Base-by-base conservation (phyloP, 2,888 invertebrate species). In the Arctia plantaginis region DNA sequence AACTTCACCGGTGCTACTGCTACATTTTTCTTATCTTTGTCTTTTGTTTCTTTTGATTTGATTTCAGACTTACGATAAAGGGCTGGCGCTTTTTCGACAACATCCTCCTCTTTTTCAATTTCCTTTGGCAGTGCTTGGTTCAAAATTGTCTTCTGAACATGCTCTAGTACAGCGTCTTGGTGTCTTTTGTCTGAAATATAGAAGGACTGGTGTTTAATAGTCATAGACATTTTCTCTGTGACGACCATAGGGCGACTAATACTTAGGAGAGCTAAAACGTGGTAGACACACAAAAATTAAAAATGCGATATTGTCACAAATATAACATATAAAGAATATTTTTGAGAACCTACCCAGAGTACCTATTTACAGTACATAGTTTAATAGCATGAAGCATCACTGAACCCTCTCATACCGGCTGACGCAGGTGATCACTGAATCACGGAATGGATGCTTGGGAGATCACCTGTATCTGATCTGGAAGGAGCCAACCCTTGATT, bases 141-240 rank as follows among this genome's bases (percentile, higher is more conserved):
- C 13, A 94, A 77, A 68, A 91, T 89, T 0, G 77, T 74, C 77
- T 93, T 87, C 77, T 87, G 88, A 3, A 95, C 90, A 2, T 88
- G 77, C 44, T 86, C 85, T 7, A 95, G 75, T 68, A 89, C 86
- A 64, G 91, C 87, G 74, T 94, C 94, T 88, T 94, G 94, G 69
- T 94, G 93, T 71, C 94, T 90, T 62, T 90, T 78, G 80, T 94
- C 95, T 95, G 74, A 33, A 85, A 85, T 33, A 44, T 59, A 15
- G 13, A 55, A 13, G 30, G n/a, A n/a, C n/a, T n/a, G n/a, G n/a
- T n/a, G n/a, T n/a, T n/a, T 3, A n/a, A n/a, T 55, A 20, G n/a
- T 10, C 3, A 23, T 12, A 12, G 2, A 12, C 3, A 51, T 51
- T 44, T 10, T 44, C 44, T 44, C 3, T 20, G 20, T 20, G 20